These are phyloP conservation scores for Bugula neritina DNA, from an alignment of 2,888 invertebrate species.

Conservation along the genomic window DNA sequence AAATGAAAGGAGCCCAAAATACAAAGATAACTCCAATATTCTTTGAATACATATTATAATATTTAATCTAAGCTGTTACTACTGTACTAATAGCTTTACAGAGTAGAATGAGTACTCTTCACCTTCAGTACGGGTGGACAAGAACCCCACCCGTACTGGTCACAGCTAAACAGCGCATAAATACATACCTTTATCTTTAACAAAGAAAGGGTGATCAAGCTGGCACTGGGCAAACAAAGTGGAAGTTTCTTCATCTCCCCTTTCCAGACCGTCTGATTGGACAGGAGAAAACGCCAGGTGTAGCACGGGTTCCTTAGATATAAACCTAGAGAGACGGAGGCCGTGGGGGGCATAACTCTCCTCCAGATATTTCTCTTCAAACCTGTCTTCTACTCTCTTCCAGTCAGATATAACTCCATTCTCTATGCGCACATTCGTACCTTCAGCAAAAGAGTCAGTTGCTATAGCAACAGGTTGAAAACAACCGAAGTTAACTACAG, in stretches of 20 bases:
- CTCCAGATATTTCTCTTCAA: constrained; percentile 27
- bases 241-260: neutral
- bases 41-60: too few relatives aligned
- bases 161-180: too few relatives aligned
- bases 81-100: too few relatives aligned
- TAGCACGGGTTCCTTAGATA: constrained; percentile 9
- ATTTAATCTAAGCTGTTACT: too few relatives aligned
- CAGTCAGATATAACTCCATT: constrained; percentile 21
- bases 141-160: too few relatives aligned
- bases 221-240: constrained; percentile 41
- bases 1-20: too few relatives aligned
- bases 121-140: too few relatives aligned
- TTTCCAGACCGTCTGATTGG: neutral
- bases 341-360: constrained; percentile 45
- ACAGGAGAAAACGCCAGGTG: constrained; percentile 14
- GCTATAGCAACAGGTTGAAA: too few relatives aligned
- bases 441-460: neutral
- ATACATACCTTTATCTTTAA: constrained; percentile 52
- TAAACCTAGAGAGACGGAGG: constrained; percentile 38
- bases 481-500: too few relatives aligned
- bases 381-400: constrained; percentile 26
- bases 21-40: too few relatives aligned
- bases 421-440: constrained; percentile 20
- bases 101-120: too few relatives aligned
- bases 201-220: constrained; percentile 51